Evolutionary conservation across 2,888 invertebrate species (phyloP).

Genomic region (Sphaerophoria rueppellii): DNA sequence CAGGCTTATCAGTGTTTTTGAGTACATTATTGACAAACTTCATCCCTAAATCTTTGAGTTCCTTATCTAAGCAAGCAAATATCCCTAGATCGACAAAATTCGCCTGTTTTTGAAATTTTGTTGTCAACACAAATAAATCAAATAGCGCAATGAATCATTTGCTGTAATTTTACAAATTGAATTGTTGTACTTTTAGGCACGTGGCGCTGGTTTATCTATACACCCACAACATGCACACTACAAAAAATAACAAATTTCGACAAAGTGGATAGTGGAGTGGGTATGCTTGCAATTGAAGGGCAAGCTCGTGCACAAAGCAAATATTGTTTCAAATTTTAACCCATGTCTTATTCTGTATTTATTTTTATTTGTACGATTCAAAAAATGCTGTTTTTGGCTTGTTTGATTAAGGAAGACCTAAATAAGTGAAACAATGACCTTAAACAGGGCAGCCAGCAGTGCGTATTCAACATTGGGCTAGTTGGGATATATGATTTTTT

Average conservation of each 20-base stretch:
- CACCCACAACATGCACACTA: conserved; percentile 15
- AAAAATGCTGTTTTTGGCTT: background rate
- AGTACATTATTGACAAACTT: too few species aligned
- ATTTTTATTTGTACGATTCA: conserved; percentile 1
- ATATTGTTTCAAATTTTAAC: conserved; percentile 31
- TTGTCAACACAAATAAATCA: too few species aligned
- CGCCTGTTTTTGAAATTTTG: too few species aligned
- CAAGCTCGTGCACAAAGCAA: conserved; percentile 47
- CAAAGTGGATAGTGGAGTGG: background rate
- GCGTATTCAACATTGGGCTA: too few species aligned
- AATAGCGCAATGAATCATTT: conserved; percentile 50
- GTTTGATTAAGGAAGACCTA: background rate
- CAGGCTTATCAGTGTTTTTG: too few species aligned
- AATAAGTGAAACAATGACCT: too few species aligned
- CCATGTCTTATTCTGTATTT: too few species aligned
- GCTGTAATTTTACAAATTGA: conserved; percentile 65
- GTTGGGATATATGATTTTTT: too few species aligned
- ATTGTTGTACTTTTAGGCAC: conserved; percentile 49
- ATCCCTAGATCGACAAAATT: background rate
- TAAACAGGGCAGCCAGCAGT: too few species aligned
- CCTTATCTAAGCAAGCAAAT: background rate
- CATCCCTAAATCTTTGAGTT: too few species aligned
- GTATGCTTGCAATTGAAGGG: conserved; percentile 9
- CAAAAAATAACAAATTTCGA: background rate
- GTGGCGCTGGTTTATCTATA: conserved; percentile 58